Conservation (phyloP, 2,113 vertebrate species). For the Ploceus nigricollis region DNA sequence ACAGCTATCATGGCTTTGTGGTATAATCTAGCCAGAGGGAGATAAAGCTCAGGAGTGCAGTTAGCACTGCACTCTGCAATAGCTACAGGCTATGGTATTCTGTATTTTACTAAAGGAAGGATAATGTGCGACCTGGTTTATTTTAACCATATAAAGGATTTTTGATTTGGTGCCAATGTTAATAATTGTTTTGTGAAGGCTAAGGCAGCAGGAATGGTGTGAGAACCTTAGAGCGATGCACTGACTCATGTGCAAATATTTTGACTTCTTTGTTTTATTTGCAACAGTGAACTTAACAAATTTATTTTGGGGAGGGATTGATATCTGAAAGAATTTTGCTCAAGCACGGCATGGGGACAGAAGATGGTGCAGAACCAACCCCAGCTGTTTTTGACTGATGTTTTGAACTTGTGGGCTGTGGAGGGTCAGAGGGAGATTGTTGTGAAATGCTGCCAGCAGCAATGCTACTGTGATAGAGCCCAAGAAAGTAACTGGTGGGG, state of each 20-base stretch:
- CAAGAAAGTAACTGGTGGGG: neutral
- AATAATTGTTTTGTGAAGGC: slow-evolving; percentile 47
- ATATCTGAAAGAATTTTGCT: neutral
- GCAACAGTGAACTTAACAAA: neutral
- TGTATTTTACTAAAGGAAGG: neutral
- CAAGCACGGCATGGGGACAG: neutral
- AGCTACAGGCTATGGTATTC: neutral
- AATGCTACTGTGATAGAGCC: neutral
- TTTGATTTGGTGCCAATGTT: slow-evolving; percentile 34
- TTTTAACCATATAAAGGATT: slow-evolving; percentile 53
- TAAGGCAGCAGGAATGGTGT: slow-evolving; percentile 43
- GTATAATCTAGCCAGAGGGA: neutral
- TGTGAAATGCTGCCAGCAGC: neutral
- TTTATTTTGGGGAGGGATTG: neutral
- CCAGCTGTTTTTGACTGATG: neutral
- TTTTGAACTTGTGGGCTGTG: neutral
- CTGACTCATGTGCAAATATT: slow-evolving; percentile 38
- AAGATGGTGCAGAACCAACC: neutral
- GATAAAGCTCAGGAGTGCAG: neutral
- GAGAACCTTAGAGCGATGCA: neutral
- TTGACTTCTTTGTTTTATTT: slow-evolving; percentile 46
- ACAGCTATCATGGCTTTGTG: neutral
- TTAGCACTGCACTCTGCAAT: neutral
- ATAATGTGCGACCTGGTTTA: neutral
- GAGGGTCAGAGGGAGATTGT: neutral